Percentiles rank a stretch among this genome's conserved stretches.
Evolutionary conservation across 1,140 invertebrate genomes (phyloP).

Genomic region (Zophobas morio): DNA sequence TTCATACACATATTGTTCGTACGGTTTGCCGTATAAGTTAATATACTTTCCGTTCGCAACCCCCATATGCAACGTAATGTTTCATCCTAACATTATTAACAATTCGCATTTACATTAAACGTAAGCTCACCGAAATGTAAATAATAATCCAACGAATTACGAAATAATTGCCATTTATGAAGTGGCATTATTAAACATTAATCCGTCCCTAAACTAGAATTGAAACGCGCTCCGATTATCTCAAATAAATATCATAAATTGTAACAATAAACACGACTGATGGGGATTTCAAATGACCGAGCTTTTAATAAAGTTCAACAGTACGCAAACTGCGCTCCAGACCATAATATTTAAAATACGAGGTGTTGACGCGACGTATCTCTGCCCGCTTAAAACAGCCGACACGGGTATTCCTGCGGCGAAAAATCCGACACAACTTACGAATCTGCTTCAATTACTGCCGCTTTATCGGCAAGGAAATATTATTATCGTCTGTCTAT

Average conservation of each 20-base stretch:
- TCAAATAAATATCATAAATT: slow-evolving; percentile 15
- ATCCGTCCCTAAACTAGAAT: not conserved
- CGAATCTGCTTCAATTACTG: not conserved
- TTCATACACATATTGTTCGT: too few species aligned
- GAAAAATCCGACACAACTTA: not conserved
- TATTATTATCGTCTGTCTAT: slow-evolving; percentile 1
- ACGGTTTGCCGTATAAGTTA: too few species aligned
- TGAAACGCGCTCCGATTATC: slow-evolving; percentile 2
- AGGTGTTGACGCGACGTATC: not conserved
- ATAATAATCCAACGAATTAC: slow-evolving; percentile 18
- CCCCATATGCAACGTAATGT: slow-evolving; percentile 10
- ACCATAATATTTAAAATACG: slow-evolving; percentile 8
- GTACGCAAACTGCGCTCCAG: not conserved
- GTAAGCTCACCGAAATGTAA: slow-evolving; percentile 12
- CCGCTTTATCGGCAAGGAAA: not conserved
- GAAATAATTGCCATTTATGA: slow-evolving; percentile 29
- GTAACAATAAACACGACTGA: slow-evolving; percentile 11
- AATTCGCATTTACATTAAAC: slow-evolving; percentile 11
- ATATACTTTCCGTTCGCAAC: slow-evolving; percentile 7
- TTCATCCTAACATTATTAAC: slow-evolving; percentile 11
- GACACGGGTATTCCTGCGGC: not conserved
- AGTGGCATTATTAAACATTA: slow-evolving; percentile 10
- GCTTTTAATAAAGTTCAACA: slow-evolving; percentile 11
- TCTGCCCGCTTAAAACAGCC: not conserved
- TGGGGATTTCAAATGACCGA: not conserved